Evolutionary conservation across 1,140 invertebrate species (phyloP), one percentile per base, ranked within the genome.

Genomic region (Pogonus chalceus): DNA sequence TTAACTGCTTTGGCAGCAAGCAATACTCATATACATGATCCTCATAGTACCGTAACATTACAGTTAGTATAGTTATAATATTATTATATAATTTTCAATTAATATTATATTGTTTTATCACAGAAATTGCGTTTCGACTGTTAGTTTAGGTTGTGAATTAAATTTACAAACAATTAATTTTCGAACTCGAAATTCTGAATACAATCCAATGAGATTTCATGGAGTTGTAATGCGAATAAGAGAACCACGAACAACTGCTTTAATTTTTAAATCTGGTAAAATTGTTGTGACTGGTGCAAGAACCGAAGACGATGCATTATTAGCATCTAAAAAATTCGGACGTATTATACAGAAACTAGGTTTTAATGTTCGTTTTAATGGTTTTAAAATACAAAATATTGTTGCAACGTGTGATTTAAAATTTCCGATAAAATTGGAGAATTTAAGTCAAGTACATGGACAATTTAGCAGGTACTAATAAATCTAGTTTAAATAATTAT

Each of bases 341-440:
- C 79, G 96, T 68, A 99, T 99, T 66, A 88, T 99, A 52, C 95
- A 99, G 68, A 99, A 98, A 74, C 74, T 99, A 14, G 93, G 92
- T 50, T 99, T 97, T 77, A 79, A 84, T n/a, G 92, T 92, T 0
- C 95, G 94, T 69, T 99, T 99, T 70, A 73, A 85, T 23, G 90
- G 97, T 65, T 99, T 98, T 67, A 98, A 98, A 78, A 86, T 99
- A 62, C 96, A 99, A 76, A 99, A 99, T 72, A 96, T 99, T 75
- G 96, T 99, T 20, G 96, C 93, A 2, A 98, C 92, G 22, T 96
- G 93, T 65, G 96, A 99, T 76, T 82, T 99, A 4, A 87, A 94
- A 65, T 99, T 99, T 76, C 94, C 96, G 0, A 95, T 99, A 56
- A 86, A 92, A 63, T 71, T 99, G 48, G 97, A 99, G 77, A 90